Conservation (phyloP, 2,888 invertebrate genomes). For the Bellardia pandia region DNA sequence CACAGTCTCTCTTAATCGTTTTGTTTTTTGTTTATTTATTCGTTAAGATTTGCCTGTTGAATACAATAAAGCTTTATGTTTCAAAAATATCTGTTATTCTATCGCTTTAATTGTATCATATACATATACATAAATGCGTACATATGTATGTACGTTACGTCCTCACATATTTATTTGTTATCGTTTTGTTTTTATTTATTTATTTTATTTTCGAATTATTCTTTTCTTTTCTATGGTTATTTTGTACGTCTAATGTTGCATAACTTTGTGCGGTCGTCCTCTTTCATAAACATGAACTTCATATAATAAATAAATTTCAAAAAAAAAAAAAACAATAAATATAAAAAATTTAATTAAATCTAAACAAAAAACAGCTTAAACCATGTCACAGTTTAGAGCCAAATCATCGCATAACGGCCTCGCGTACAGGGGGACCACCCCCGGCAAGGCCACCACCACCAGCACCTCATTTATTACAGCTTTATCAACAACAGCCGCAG, state of each 20-base stretch:
- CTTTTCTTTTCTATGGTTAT: conserved; percentile 75
- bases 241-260: conserved; percentile 74
- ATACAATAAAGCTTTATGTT: conserved; percentile 48
- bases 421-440: conserved; percentile 73
- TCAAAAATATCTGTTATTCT: conserved; percentile 47
- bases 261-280: conserved; percentile 71
- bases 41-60: conserved; percentile 47
- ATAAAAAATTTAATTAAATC: conserved; percentile 69
- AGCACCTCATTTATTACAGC: conserved; percentile 74
- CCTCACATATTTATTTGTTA: conserved; percentile 61
- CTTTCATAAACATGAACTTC: conserved; percentile 71
- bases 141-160: conserved; percentile 8
- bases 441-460: conserved; percentile 75
- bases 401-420: conserved; percentile 75
- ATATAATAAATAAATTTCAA: conserved; percentile 64
- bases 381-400: conserved; percentile 80
- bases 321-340: conserved; percentile 49
- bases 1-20: neutral
- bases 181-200: conserved; percentile 47
- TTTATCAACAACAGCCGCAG: conserved; percentile 72
- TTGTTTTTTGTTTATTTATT: conserved; percentile 12
- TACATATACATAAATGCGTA: neutral
- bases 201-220: conserved; percentile 72
- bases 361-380: conserved; percentile 79
- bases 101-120: conserved; percentile 62